Percentiles rank a stretch among this genome's conserved stretches.
Conservation (phyloP, 2,888 invertebrate genomes). For the Tetragonisca angustula region DNA sequence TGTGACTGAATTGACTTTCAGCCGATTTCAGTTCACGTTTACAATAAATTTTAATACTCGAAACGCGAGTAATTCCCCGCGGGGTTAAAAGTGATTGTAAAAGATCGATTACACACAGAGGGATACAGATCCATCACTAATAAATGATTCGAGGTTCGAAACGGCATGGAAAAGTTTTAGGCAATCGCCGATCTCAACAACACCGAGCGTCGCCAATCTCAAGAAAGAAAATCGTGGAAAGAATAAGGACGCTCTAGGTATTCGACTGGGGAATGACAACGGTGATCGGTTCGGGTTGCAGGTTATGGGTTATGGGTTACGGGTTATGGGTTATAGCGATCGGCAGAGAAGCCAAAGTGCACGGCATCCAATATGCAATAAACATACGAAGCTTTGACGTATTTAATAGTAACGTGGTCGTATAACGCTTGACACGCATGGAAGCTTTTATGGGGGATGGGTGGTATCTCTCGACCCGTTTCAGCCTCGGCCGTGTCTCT, state of each 20-base stretch:
- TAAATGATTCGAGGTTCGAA: too few relatives aligned
- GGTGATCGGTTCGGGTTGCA: slow-evolving; percentile 68
- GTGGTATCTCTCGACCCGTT: slow-evolving; percentile 67
- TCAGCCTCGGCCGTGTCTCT: slow-evolving; percentile 72
- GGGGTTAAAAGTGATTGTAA: too few relatives aligned
- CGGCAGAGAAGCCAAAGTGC: slow-evolving; percentile 70
- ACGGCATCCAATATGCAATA: slow-evolving; percentile 83
- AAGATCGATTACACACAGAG: too few relatives aligned
- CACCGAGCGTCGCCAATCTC: too few relatives aligned
- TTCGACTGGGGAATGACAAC: slow-evolving; percentile 55
- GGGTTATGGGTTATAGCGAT: slow-evolving; percentile 60
- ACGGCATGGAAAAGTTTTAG: too few relatives aligned
- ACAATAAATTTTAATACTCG: too few relatives aligned
- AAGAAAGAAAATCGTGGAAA: neutral
- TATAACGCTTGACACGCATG: slow-evolving; percentile 83
- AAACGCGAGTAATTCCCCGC: too few relatives aligned
- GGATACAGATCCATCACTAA: too few relatives aligned
- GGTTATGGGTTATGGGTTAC: slow-evolving; percentile 68
- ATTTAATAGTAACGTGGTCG: slow-evolving; percentile 83
- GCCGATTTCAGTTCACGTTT: too few relatives aligned
- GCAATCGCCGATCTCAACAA: too few relatives aligned
- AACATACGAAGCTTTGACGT: slow-evolving; percentile 82
- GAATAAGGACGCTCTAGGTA: neutral
- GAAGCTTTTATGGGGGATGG: slow-evolving; percentile 79
- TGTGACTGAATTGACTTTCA: too few relatives aligned